These are phyloP conservation scores for Ptilodon capucinus DNA, from an alignment of 2,888 invertebrate genomes.

Conservation along the genomic window DNA sequence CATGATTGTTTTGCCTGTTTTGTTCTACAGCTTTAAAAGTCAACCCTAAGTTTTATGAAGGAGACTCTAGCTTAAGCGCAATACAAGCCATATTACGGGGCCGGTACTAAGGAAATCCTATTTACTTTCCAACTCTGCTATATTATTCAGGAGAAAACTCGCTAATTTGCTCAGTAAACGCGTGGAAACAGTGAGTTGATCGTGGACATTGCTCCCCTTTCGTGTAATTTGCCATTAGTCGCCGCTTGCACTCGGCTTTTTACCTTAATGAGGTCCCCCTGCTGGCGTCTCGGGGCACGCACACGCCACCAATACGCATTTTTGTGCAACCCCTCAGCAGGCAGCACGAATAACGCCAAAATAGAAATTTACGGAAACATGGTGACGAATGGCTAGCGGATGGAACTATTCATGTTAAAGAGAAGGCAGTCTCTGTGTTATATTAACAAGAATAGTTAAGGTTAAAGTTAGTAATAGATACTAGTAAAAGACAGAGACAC, in stretches of 20 bases:
- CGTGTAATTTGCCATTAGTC: conserved; percentile 82
- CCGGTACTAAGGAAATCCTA: no score
- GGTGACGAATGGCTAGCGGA: conserved; percentile 27
- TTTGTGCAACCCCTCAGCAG: conserved; percentile 62
- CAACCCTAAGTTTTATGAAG: no score
- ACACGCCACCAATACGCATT: conserved; percentile 74
- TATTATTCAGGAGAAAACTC: conserved; percentile 1
- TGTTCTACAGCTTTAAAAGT: no score
- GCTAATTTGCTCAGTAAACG: background rate
- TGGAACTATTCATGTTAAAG: background rate
- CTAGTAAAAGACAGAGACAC: no score
- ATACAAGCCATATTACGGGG: no score
- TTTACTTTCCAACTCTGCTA: background rate
- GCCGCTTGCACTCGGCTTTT: conserved; percentile 82
- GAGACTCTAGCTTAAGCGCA: no score
- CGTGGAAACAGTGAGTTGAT: conserved; percentile 26
- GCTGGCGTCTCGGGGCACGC: conserved; percentile 56
- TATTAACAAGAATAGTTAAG: no score
- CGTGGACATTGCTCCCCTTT: conserved; percentile 69
- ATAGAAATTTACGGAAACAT: conserved; percentile 23
- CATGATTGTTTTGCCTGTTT: no score
- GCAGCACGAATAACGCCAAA: conserved; percentile 33
- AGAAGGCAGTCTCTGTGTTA: no score
- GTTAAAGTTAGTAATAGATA: no score
- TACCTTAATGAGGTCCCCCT: conserved; percentile 81